These are phyloP conservation scores for Istiophorus platypterus DNA, from an alignment of 2,113 vertebrate genomes.

Conservation along the genomic window DNA sequence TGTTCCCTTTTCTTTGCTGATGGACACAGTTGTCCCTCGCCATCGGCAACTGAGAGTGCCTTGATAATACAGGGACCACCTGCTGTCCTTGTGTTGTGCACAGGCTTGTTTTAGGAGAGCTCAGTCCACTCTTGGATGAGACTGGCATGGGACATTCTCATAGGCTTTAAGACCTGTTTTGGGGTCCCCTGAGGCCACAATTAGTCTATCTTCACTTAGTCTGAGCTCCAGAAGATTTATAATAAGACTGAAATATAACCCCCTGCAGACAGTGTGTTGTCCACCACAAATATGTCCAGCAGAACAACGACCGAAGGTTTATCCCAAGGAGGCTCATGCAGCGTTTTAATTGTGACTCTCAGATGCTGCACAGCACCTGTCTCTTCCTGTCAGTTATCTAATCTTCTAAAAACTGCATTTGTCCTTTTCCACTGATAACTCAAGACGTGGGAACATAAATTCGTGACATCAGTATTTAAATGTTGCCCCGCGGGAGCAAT, in stretches of 20 bases:
- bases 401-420: slow-evolving; percentile 24
- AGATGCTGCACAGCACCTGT: slow-evolving; percentile 70
- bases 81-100: slow-evolving; percentile 72
- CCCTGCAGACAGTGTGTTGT: slow-evolving; percentile 25
- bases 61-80: slow-evolving; percentile 70
- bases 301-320: slow-evolving; percentile 19
- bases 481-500: slow-evolving; percentile 48
- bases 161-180: slow-evolving; percentile 20
- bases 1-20: slow-evolving; percentile 61
- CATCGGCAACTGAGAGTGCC: slow-evolving; percentile 49
- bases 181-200: slow-evolving; percentile 38
- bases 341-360: slow-evolving; percentile 55
- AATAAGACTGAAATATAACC: slow-evolving; percentile 24
- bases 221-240: slow-evolving; percentile 24
- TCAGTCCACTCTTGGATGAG: slow-evolving; percentile 37
- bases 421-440: slow-evolving; percentile 55
- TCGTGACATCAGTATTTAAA: slow-evolving; percentile 51
- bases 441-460: slow-evolving; percentile 45
- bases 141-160: slow-evolving; percentile 35
- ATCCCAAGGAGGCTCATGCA: slow-evolving; percentile 26
- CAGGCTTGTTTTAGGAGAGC: slow-evolving; percentile 54
- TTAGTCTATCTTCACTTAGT: slow-evolving; percentile 17
- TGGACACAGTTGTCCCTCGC: slow-evolving; percentile 81
- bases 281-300: slow-evolving; percentile 25
- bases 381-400: slow-evolving; percentile 58